Evolutionary conservation across 2,797 vertebrate genomes (phyloP), one percentile per base, ranked within the genome.

Genomic region (Acipenser oxyrinchus): DNA sequence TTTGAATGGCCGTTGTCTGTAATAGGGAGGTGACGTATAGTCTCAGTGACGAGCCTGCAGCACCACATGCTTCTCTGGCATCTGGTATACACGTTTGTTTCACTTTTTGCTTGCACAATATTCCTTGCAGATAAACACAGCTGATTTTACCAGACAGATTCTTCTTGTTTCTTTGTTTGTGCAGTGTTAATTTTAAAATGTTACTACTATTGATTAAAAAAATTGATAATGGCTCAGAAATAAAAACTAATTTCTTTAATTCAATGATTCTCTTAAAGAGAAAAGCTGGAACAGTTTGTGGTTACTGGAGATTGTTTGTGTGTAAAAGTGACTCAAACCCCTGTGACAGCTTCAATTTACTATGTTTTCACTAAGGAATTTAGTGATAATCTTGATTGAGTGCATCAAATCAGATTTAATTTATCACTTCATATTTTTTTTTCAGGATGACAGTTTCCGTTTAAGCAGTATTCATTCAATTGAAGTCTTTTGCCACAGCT

Each of bases 251-350:
- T 55, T 55, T 10, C n/a, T 55, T 55, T 55, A 6, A 9, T 55
- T 55, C 9, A n/a, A 55, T 9, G 53, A 55, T 6, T 10, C 37
- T 37, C 53, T 6, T 55, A 55, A 55, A 55, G n/a, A 55, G 6
- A 55, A 55, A 55, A 10, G 53, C n/a, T 55, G 53, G 2, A 6
- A 10, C 53, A 55, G 53, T 10, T 3, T 4, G 53, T 55, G 53
- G 53, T n/a, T 55, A 55, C 53, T 55, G 53, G 58, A 53, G 60
- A 60, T 37, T 62, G 13, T 48, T 23, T 60, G 60, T 67, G 66
- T 18, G 66, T 62, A 67, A 62, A 67, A 67, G 18, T 67, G 66
- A 67, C 66, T 67, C 59, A 67, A 60, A 53, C 61, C 60, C 67
- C 49, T 55, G n/a, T 12, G 8, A 60, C 59, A 8, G 59, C 59